A percentile compares a stretch with the other conserved stretches of the same genome.
Evolutionary conservation across 2,888 invertebrate species (phyloP).

Genomic region (Platycheirus rosarum): DNA sequence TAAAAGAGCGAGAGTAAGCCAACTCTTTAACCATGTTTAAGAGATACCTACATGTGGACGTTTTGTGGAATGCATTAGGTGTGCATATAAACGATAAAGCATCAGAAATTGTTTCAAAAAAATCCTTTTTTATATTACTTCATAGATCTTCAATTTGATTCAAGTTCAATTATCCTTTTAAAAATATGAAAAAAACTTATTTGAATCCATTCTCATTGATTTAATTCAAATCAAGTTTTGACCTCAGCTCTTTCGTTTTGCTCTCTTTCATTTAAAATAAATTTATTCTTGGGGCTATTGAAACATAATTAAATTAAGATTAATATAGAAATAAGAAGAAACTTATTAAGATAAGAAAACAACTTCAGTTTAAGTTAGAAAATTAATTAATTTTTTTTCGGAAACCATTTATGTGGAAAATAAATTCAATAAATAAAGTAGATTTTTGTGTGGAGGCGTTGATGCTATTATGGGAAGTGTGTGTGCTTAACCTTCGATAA

Average conservation of each 20-base stretch:
- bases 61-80: constrained; percentile 13
- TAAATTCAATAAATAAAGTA: constrained; percentile 17
- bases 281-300: constrained; percentile 23
- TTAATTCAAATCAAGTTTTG: not conserved
- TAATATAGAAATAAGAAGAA: constrained; percentile 32
- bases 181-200: not conserved
- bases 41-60: constrained; percentile 46
- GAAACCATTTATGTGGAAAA: constrained; percentile 21
- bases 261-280: not conserved
- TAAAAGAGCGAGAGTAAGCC: constrained; percentile 13
- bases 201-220: not conserved
- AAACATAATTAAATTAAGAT: constrained; percentile 49
- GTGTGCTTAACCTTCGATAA: constrained; percentile 49
- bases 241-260: constrained; percentile 15
- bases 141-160: no score
- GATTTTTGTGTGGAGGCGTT: constrained; percentile 50
- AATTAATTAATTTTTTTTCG: constrained; percentile 26
- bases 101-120: constrained; percentile 34
- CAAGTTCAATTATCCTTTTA: not conserved
- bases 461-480: constrained; percentile 22
- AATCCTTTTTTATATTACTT: no score
- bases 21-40: constrained; percentile 44
- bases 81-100: not conserved
- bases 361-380: constrained; percentile 26
- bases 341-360: constrained; percentile 20